These are phyloP conservation scores for Pocillopora damicornis DNA, from an alignment of 64 coral and sea anemone genomes.

Conservation along the genomic window DNA sequence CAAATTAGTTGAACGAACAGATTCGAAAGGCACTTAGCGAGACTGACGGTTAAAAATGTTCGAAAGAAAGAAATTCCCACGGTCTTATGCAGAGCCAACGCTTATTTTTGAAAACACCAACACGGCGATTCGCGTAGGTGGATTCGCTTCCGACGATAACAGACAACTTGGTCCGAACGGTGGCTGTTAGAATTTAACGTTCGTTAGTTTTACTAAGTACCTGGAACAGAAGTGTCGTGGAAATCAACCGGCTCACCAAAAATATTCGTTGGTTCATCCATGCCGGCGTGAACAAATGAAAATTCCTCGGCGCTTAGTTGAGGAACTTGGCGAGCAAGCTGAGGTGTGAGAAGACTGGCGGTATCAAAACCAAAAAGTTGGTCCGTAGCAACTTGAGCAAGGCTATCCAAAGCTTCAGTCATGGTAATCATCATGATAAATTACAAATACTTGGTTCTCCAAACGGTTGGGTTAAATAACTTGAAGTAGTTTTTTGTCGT, in stretches of 20 bases:
- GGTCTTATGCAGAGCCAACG: background rate
- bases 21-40: background rate
- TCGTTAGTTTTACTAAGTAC: conserved; percentile 60
- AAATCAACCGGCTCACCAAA: conserved; percentile 98
- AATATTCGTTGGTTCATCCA: conserved; percentile 94
- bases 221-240: conserved; percentile 78
- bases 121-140: conserved; percentile 28
- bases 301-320: conserved; percentile 83
- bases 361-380: conserved; percentile 98
- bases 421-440: conserved; percentile 91
- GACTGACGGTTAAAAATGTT: background rate
- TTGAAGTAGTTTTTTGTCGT: conserved; percentile 38
- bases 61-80: conserved; percentile 11
- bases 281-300: conserved; percentile 58
- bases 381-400: conserved; percentile 98
- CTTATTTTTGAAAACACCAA: conserved; percentile 1
- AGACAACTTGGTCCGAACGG: conserved; percentile 43
- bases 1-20: background rate
- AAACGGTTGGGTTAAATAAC: conserved; percentile 33
- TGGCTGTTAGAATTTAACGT: conserved; percentile 27
- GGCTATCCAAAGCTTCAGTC: conserved; percentile 92
- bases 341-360: conserved; percentile 75
- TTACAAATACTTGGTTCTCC: conserved; percentile 25
- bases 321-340: conserved; percentile 81
- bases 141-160: conserved; percentile 68